Base-by-base conservation (phyloP, 2,888 invertebrate species). In the Reticulitermes lucifugus region DNA sequence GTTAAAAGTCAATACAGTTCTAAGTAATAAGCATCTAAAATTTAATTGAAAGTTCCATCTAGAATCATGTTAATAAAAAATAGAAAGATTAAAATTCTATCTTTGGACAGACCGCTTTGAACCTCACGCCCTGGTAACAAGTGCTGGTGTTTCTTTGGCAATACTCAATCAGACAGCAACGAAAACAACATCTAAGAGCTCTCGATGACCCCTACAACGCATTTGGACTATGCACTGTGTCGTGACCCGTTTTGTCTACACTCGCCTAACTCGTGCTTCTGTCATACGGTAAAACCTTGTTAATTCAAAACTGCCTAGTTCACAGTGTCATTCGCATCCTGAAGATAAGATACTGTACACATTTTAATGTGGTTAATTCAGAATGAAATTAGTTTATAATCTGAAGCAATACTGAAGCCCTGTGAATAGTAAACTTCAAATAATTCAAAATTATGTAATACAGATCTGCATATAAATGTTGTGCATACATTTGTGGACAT, bases 101-200 rank as follows among this genome's bases (percentile, higher is more conserved):
- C 79, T 79, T 79, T 79, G 79, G 79, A 79, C 55, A 79, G 79
- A 79, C 55, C 18, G 18, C 14, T 51, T 79, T 18, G 79, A 79
- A 25, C 79, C 55, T 51, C 79, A 29, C 55, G n/a, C 46, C 41
- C n/a, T 79, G 79, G 25, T 79, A 51, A 46, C 46, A 46, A 51
- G 46, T 29, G 51, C 51, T 46, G 79, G n/a, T 55, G 79, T 55
- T 25, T 51, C 79, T 55, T 55, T 79, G 79, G 79, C 55, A 79
- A 79, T n/a, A 77, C 25, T 77, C 22, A 43, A 77, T 77, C 46
- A 46, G 46, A 46, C 46, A 46, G 46, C 46, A 46, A 46, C 1
- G 46, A 12, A 46, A 46, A 46, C 46, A 46, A 46, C 46, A 46
- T 46, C 46, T 46, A 46, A 5, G 12, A 46, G 46, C 25, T 46